phyloP scores from a whole-genome alignment of 2,113 vertebrate genomes.

The Esox niger region DNA sequence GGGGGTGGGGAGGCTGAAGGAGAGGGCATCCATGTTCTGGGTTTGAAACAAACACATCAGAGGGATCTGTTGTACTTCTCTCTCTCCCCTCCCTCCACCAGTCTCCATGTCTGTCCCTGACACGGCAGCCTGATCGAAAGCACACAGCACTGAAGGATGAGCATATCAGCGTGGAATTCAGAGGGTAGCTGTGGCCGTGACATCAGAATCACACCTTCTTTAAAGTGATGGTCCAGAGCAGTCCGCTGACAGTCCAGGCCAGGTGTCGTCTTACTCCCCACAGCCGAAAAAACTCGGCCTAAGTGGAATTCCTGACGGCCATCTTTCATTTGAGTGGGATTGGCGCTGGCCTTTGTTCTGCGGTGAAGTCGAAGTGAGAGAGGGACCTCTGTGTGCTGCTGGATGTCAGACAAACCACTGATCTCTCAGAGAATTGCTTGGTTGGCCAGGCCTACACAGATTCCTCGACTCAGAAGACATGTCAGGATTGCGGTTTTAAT shows the following conservation, averaged over 20 bases:
- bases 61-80: conserved; percentile 31
- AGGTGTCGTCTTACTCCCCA: conserved; percentile 28
- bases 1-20: too few species aligned
- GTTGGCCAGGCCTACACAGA: too few species aligned
- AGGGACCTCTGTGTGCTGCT: not conserved
- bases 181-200: conserved; percentile 35
- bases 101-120: conserved; percentile 14
- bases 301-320: conserved; percentile 39
- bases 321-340: conserved; percentile 29
- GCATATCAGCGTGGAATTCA: conserved; percentile 34
- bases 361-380: not conserved
- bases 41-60: conserved; percentile 35
- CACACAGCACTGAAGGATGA: conserved; percentile 40
- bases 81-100: conserved; percentile 4
- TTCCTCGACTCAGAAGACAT: too few species aligned
- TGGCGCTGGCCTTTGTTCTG: conserved; percentile 1
- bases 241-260: conserved; percentile 21
- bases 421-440: too few species aligned
- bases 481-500: too few species aligned
- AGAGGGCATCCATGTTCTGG: too few species aligned
- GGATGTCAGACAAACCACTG: too few species aligned
- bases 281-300: conserved; percentile 31
- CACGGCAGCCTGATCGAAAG: conserved; percentile 34
- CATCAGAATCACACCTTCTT: conserved; percentile 44
- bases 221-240: conserved; percentile 14